A percentile compares a stretch with the other conserved stretches of the same genome.
Conservation (phyloP, 2,113 vertebrate genomes). For the Oncorhynchus tshawytscha region DNA sequence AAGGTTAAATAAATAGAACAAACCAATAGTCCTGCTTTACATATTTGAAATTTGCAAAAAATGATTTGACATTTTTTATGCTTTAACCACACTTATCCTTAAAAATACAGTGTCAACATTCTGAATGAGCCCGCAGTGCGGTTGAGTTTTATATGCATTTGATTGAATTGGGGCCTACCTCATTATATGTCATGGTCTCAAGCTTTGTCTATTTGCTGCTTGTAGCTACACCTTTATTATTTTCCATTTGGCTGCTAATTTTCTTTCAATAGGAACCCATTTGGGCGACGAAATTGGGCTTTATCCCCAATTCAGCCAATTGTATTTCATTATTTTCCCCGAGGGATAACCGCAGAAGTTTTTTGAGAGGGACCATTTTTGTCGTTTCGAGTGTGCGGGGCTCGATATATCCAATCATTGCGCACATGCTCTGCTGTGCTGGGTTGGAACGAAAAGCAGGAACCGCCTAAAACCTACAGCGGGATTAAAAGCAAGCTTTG, state of each 20-base stretch:
- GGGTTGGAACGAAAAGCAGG: slow-evolving; percentile 63
- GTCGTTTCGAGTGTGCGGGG: slow-evolving; percentile 58
- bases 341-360: slow-evolving; percentile 37
- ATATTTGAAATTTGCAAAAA: slow-evolving; percentile 1
- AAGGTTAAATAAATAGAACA: not conserved
- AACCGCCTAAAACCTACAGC: slow-evolving; percentile 59
- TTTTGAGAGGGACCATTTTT: slow-evolving; percentile 36
- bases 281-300: slow-evolving; percentile 34
- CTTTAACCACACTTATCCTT: too few relatives aligned
- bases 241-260: slow-evolving; percentile 21
- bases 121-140: too few relatives aligned
- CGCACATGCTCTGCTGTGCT: slow-evolving; percentile 54
- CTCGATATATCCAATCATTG: slow-evolving; percentile 70
- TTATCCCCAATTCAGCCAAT: slow-evolving; percentile 30
- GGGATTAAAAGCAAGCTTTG: slow-evolving; percentile 72
- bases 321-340: slow-evolving; percentile 14
- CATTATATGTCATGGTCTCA: not conserved
- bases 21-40: slow-evolving; percentile 5
- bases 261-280: slow-evolving; percentile 10
- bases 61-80: not conserved
- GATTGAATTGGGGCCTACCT: too few relatives aligned
- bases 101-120: too few relatives aligned
- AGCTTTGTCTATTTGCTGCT: slow-evolving; percentile 10
- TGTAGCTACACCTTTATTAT: slow-evolving; percentile 21
- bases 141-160: too few relatives aligned